Evolutionary conservation across 1,140 invertebrate species (phyloP), one percentile per base, ranked within the genome.

Genomic region (Druon quercuslanigerum): DNA sequence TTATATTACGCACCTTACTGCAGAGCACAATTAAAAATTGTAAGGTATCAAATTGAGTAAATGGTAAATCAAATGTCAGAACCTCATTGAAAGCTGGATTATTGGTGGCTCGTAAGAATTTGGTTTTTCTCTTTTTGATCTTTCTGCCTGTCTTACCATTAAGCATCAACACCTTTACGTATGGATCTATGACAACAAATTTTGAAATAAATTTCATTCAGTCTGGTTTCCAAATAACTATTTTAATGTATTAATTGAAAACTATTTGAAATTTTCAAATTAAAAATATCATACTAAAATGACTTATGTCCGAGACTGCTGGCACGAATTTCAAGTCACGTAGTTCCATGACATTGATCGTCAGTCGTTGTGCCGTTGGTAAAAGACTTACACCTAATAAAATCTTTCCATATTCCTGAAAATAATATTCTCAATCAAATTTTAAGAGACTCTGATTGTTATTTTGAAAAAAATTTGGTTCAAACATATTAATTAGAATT

Each of bases 281-380:
- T 2, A 57, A 90, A 46, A 46, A 11, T 46, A 8, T 46, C 92
- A 92, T 85, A 93, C 92, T 89, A 81, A 93, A 93, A 25, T 88
- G 73, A 16, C 88, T 87, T 51, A 91, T 57, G 79, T 80, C 87
- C 17, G 86, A 73, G 51, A 90, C 84, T 51, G 86, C 76, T 9
- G 88, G 79, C 52, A 79, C 79, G 73, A 89, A 88, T 83, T 91
- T 92, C 57, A 93, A 84, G 82, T 92, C 90, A 17, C 89, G 90
- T 14, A 92, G 79, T 84, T 92, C 92, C 74, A 92, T 89, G 50
- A 93, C 87, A 73, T 90, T 92, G 73, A 93, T 89, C 46, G 92
- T 92, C 76, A 93, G 85, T 75, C 93, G 87, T 87, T 93, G 91
- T 9, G 93, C 92, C 14, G 93, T 93, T n/a, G 93, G 93, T 76